Percentiles rank a stretch among this genome's conserved stretches.
Conservation (phyloP, 2,797 vertebrate genomes). For the Austrolebias charrua region DNA sequence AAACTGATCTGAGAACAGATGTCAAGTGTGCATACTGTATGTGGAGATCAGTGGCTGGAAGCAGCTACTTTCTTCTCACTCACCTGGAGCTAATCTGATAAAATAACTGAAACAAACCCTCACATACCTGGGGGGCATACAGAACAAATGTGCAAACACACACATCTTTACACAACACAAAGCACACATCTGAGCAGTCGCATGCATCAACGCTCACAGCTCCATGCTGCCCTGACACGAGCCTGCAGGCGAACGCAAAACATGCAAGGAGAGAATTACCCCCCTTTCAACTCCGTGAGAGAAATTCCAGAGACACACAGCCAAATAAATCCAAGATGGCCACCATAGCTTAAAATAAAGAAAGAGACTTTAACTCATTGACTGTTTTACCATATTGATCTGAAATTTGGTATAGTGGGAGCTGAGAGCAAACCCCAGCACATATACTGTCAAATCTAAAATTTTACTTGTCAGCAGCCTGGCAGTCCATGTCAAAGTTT, state of each 20-base stretch:
- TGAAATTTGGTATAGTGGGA: too few species aligned
- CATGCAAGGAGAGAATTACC: conserved; percentile 1
- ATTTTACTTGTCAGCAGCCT: too few species aligned
- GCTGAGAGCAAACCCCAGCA: too few species aligned
- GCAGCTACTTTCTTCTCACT: conserved; percentile 10
- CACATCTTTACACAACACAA: too few species aligned
- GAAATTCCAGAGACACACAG: conserved; percentile 53
- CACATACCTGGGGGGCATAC: conserved; percentile 11
- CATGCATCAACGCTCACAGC: neutral
- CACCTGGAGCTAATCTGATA: conserved; percentile 16
- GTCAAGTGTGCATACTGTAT: neutral
- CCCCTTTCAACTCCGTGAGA: conserved; percentile 20
- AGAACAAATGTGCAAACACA: neutral
- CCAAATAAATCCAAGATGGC: neutral
- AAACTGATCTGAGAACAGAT: conserved; percentile 8
- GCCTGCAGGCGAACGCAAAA: conserved; percentile 17
- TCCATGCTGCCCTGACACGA: conserved; percentile 9
- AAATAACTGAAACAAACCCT: conserved; percentile 6
- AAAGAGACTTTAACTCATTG: too few species aligned
- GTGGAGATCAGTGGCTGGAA: conserved; percentile 15
- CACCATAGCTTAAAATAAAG: too few species aligned
- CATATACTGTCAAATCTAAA: too few species aligned
- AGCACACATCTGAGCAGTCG: neutral
- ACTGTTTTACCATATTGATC: too few species aligned
- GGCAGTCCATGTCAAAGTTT: too few species aligned